Evolutionary conservation across 2,888 invertebrate genomes (phyloP).

Genomic region (Xanthia togata): DNA sequence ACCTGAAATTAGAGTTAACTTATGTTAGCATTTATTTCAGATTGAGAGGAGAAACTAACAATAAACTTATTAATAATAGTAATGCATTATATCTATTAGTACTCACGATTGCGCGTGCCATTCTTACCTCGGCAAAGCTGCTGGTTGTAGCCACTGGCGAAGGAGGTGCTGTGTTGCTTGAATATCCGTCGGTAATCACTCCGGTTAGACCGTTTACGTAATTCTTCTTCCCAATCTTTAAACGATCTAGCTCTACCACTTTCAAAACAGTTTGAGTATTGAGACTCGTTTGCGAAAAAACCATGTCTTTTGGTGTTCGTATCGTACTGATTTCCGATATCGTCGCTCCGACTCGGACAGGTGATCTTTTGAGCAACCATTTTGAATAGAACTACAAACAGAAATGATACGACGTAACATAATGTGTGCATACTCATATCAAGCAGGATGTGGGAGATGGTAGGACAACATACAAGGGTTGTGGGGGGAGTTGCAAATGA

Average conservation of each 20-base stretch:
- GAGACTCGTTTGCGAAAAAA: constrained; percentile 90
- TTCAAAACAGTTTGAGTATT: constrained; percentile 88
- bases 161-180: constrained; percentile 72
- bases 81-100: constrained; percentile 72
- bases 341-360: constrained; percentile 89
- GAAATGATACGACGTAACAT: constrained; percentile 90
- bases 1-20: constrained; percentile 81
- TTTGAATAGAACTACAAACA: constrained; percentile 91
- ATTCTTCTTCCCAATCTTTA: constrained; percentile 86
- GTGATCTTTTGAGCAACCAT: constrained; percentile 90
- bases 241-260: constrained; percentile 89
- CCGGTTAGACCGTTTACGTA: constrained; percentile 83
- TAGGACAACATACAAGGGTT: constrained; percentile 50
- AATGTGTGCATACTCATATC: constrained; percentile 88
- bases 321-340: constrained; percentile 86
- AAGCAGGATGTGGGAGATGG: constrained; percentile 76
- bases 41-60: constrained; percentile 70
- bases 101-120: constrained; percentile 81
- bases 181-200: constrained; percentile 83
- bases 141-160: constrained; percentile 79
- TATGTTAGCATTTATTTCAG: constrained; percentile 73
- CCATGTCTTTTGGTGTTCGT: constrained; percentile 89
- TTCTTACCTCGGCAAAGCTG: constrained; percentile 88
- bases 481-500: constrained; percentile 59
- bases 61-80: constrained; percentile 77